Conservation (phyloP, 2,888 invertebrate genomes). For the Volucella zonaria region DNA sequence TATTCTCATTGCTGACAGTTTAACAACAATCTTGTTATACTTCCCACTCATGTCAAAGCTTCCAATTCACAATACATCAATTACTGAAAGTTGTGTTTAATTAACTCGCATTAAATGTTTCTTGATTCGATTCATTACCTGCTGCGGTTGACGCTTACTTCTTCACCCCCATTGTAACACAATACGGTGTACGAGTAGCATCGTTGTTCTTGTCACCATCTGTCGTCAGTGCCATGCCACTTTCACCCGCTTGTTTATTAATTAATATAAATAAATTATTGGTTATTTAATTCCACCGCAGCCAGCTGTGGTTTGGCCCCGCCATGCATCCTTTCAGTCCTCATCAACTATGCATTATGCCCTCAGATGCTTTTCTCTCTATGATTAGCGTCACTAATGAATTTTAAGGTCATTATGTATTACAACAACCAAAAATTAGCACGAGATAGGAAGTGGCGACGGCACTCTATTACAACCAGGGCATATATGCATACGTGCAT, state of each 20-base stretch:
- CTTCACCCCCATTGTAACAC: conserved; percentile 9
- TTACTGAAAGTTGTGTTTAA: conserved; percentile 6
- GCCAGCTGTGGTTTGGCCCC: neutral
- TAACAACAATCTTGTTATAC: too few species aligned
- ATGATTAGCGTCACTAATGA: conserved; percentile 1
- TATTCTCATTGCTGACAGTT: too few species aligned
- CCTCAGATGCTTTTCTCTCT: too few species aligned
- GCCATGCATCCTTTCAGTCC: neutral
- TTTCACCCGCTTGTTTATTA: conserved; percentile 20
- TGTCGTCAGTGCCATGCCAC: neutral
- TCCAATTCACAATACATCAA: neutral
- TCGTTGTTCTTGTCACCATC: neutral
- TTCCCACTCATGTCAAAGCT: too few species aligned
- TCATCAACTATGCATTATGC: neutral
- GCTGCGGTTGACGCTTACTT: conserved; percentile 17
- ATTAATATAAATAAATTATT: conserved; percentile 41
- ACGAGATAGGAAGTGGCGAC: too few species aligned
- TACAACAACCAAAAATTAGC: neutral
- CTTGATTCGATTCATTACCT: conserved; percentile 27
- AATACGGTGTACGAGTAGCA: neutral
- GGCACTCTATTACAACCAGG: too few species aligned
- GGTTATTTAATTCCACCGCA: conserved; percentile 23
- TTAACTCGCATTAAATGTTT: conserved; percentile 24
- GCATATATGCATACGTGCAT: neutral
- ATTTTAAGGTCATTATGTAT: conserved; percentile 6